These are phyloP conservation scores for Diplogasteroides magnus DNA, from an alignment of 1,140 invertebrate species.

Conservation along the genomic window DNA sequence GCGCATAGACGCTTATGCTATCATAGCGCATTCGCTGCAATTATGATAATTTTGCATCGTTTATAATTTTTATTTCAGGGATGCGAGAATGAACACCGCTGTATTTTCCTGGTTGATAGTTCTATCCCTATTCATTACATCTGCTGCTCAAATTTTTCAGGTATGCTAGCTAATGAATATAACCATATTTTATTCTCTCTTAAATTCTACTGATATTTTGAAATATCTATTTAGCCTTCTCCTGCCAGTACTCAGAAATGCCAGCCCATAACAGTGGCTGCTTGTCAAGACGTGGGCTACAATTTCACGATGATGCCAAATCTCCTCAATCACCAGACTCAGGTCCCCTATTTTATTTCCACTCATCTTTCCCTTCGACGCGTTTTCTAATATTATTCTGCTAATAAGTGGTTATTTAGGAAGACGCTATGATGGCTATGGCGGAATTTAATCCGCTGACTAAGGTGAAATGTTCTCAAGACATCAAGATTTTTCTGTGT, in stretches of 20 bases:
- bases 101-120: no score
- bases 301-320: constrained; percentile 95
- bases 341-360: background rate
- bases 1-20: no score
- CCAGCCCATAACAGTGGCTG: constrained; percentile 82
- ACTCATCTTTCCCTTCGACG: background rate
- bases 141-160: no score
- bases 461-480: constrained; percentile 86
- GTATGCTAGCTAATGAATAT: no score
- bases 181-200: no score
- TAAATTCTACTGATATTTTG: no score
- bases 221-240: background rate
- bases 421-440: constrained; percentile 86
- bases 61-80: no score
- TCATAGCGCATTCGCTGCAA: no score
- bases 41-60: no score
- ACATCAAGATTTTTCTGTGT: constrained; percentile 90
- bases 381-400: background rate
- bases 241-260: constrained; percentile 69
- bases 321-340: constrained; percentile 72
- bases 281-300: constrained; percentile 85
- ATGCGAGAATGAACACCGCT: no score
- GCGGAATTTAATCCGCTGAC: constrained; percentile 90
- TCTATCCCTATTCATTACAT: no score
- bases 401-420: constrained; percentile 66